Conservation (phyloP, 1,140 invertebrate genomes). For the Phthorimaea operculella region DNA sequence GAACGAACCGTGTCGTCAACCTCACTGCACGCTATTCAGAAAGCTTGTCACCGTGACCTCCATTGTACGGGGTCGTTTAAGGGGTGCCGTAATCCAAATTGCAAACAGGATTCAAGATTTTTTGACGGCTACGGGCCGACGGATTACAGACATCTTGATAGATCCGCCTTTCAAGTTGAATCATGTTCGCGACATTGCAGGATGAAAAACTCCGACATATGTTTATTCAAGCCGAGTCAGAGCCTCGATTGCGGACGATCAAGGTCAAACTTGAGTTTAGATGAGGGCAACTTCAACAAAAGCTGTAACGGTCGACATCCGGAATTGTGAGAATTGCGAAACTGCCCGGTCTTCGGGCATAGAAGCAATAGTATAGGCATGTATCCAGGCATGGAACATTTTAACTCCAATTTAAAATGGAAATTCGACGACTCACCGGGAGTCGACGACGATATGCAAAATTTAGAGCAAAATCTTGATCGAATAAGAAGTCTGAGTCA, state of each 20-base stretch:
- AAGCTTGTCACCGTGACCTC: conserved; percentile 63
- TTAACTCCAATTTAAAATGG: conserved; percentile 64
- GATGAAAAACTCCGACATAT: conserved; percentile 60
- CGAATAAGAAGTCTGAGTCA: conserved; percentile 59
- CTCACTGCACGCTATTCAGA: conserved; percentile 74
- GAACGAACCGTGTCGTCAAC: conserved; percentile 77
- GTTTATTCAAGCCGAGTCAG: conserved; percentile 54
- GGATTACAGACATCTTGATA: conserved; percentile 59
- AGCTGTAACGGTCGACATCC: conserved; percentile 60
- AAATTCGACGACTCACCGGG: conserved; percentile 55
- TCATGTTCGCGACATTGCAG: conserved; percentile 58
- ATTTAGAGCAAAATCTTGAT: conserved; percentile 61
- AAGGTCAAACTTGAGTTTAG: conserved; percentile 62
- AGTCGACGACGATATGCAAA: conserved; percentile 49
- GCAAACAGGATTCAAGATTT: conserved; percentile 57
- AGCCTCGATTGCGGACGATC: conserved; percentile 55
- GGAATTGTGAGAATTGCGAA: conserved; percentile 67
- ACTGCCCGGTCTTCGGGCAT: conserved; percentile 63
- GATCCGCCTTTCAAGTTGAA: conserved; percentile 63
- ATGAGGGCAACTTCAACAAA: conserved; percentile 63
- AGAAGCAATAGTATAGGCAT: conserved; percentile 64
- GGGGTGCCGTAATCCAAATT: conserved; percentile 43
- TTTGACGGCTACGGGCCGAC: conserved; percentile 55
- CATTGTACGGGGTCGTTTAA: conserved; percentile 62
- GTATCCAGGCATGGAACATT: conserved; percentile 58